These are phyloP conservation scores for Musca domestica DNA, from an alignment of 1,140 invertebrate species.

Conservation along the genomic window DNA sequence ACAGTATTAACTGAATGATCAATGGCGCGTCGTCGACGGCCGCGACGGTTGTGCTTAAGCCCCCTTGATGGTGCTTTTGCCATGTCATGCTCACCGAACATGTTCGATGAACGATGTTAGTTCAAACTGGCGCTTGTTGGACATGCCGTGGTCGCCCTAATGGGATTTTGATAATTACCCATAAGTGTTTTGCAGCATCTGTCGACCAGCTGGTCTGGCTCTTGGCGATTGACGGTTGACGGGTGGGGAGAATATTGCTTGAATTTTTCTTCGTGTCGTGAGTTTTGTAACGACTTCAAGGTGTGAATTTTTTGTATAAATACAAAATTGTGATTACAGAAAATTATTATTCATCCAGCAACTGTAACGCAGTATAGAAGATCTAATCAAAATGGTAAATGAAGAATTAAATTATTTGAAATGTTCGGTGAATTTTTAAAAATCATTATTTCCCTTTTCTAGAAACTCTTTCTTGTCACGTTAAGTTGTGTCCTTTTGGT, in stretches of 20 bases:
- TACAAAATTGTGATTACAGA: constrained; percentile 1
- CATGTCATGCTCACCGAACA: background rate
- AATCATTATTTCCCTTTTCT: background rate
- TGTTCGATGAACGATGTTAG: background rate
- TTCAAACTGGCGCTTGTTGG: constrained; percentile 10
- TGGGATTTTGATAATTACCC: background rate
- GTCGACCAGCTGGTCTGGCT: background rate
- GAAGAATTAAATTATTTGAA: background rate
- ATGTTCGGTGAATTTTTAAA: background rate
- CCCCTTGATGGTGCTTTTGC: background rate
- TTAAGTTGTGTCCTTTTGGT: constrained; percentile 31
- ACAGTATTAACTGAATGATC: background rate
- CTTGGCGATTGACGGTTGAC: background rate
- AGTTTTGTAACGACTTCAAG: background rate
- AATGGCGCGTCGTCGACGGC: background rate
- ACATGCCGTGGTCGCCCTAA: background rate
- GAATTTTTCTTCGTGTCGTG: background rate
- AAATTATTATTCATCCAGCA: background rate
- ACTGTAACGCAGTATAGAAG: background rate
- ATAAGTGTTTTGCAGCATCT: background rate
- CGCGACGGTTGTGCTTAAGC: no score
- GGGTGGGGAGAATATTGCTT: background rate
- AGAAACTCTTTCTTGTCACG: constrained; percentile 47
- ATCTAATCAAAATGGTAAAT: background rate
- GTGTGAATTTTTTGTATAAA: constrained; percentile 19